Conservation (phyloP, 2,888 invertebrate genomes). For the Orthosia cruda region DNA sequence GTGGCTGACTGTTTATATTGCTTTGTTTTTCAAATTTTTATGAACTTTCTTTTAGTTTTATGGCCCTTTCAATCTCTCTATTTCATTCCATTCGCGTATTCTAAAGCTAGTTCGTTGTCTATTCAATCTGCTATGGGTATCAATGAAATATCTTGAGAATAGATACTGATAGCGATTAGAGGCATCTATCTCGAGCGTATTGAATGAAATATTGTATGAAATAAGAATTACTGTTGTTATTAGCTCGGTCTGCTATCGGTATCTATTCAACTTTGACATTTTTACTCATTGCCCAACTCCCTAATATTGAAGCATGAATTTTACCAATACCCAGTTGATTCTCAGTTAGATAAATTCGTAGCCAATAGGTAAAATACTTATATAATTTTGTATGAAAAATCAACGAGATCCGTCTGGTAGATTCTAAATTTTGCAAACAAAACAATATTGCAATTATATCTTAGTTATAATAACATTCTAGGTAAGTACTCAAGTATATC, state of each 20-base stretch:
- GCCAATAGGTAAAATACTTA: neutral
- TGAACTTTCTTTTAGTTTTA: conserved; percentile 29
- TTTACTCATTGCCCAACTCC: conserved; percentile 52
- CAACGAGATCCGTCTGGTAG: neutral
- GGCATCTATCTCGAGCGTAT: conserved; percentile 47
- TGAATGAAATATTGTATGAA: conserved; percentile 61
- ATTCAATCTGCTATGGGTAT: conserved; percentile 62
- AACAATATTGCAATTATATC: neutral
- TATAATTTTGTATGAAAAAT: conserved; percentile 2
- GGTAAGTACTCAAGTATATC: neutral
- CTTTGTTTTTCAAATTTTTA: conserved; percentile 56
- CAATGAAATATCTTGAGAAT: conserved; percentile 62
- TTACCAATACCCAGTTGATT: conserved; percentile 3
- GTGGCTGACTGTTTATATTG: conserved; percentile 54
- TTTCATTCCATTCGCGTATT: conserved; percentile 41
- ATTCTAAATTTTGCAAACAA: conserved; percentile 3
- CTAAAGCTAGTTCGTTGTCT: conserved; percentile 43
- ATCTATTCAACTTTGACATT: conserved; percentile 70
- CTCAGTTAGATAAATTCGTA: neutral
- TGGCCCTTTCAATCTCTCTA: neutral
- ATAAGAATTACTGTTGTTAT: conserved; percentile 53
- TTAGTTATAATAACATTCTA: neutral
- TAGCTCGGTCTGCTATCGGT: conserved; percentile 40
- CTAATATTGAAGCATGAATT: conserved; percentile 4
- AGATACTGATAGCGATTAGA: conserved; percentile 59